Evolutionary conservation across 2,113 vertebrate species (phyloP).

Genomic region (Scortum barcoo): DNA sequence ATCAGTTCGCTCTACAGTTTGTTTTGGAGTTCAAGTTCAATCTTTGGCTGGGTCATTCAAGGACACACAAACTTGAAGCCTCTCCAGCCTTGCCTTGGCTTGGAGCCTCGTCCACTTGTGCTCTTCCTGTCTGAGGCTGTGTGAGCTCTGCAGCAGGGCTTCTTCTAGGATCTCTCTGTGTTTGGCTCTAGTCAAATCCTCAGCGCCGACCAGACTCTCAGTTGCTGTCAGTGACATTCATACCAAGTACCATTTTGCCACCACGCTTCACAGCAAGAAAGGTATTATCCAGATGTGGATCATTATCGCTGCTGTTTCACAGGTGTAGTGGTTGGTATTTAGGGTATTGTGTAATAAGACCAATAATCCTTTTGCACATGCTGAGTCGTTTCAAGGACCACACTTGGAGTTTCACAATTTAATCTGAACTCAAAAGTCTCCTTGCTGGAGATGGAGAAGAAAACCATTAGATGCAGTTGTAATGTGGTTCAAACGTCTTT

Average conservation of each 20-base stretch:
- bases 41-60: constrained; percentile 43
- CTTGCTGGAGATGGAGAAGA: background rate
- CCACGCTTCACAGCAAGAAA: background rate
- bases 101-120: constrained; percentile 34
- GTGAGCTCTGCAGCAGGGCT: constrained; percentile 15
- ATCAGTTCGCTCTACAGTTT: background rate
- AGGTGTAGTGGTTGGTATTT: background rate
- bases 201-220: constrained; percentile 1
- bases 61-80: constrained; percentile 51
- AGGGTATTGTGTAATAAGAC: background rate
- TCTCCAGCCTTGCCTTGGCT: constrained; percentile 49
- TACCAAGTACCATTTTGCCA: background rate
- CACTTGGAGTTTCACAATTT: background rate
- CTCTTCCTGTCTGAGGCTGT: constrained; percentile 36
- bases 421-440: background rate
- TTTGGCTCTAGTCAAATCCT: background rate
- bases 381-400: background rate
- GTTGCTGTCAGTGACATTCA: background rate
- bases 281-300: constrained; percentile 21
- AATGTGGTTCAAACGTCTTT: background rate
- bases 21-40: constrained; percentile 48
- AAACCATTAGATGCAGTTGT: background rate
- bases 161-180: constrained; percentile 20
- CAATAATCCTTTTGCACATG: background rate
- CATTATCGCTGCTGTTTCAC: background rate